These are phyloP conservation scores for Anoplius nigerrimus DNA, from an alignment of 2,888 invertebrate species.

Conservation along the genomic window DNA sequence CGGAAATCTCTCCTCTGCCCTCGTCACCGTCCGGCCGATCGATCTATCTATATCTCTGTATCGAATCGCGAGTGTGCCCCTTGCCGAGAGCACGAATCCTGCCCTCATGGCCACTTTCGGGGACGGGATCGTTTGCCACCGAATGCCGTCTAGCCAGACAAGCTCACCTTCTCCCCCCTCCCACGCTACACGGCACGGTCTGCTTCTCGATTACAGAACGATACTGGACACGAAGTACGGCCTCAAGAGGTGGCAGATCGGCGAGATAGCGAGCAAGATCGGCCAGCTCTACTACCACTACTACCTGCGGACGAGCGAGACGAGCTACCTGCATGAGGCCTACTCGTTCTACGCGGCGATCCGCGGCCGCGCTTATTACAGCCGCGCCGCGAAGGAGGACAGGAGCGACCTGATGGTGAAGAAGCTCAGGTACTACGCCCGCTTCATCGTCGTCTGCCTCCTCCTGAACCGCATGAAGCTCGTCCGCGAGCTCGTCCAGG, in stretches of 20 bases:
- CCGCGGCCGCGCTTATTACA: slow-evolving; percentile 94
- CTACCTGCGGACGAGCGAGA: slow-evolving; percentile 97
- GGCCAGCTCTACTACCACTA: slow-evolving; percentile 99
- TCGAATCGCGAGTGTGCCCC: no score
- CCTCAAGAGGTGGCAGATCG: slow-evolving; percentile 97
- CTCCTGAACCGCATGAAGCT: slow-evolving; percentile 94
- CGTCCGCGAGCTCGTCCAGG: slow-evolving; percentile 92
- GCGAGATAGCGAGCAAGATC: slow-evolving; percentile 98
- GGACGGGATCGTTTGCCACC: no score
- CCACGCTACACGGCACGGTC: no score
- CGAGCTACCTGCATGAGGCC: slow-evolving; percentile 96
- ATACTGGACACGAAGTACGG: slow-evolving; percentile 95
- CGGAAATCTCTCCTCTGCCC: no score
- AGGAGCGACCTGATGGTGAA: slow-evolving; percentile 97
- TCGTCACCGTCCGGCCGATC: no score
- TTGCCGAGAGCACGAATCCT: no score
- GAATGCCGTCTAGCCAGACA: no score
- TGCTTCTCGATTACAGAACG: slow-evolving; percentile 76
- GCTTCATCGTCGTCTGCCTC: slow-evolving; percentile 97
- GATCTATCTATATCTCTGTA: no score
- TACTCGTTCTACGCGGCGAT: slow-evolving; percentile 98
- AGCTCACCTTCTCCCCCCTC: no score
- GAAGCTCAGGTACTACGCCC: slow-evolving; percentile 93
- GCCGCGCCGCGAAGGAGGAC: slow-evolving; percentile 94
- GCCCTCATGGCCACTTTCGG: no score